Evolutionary conservation across 2,797 vertebrate species (phyloP).

Genomic region (Sebastes iracundus): DNA sequence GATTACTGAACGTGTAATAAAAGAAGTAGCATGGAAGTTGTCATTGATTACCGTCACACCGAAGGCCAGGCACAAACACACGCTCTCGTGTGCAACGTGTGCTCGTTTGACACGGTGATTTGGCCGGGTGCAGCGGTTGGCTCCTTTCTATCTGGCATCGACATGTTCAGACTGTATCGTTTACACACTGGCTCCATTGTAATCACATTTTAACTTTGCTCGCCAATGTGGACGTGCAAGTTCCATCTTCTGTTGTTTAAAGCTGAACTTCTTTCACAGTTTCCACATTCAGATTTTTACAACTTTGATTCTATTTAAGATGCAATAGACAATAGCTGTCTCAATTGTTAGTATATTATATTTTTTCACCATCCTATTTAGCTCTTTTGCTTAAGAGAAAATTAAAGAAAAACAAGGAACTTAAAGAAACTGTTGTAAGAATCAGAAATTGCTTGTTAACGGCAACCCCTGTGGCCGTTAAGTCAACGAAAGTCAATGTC

Average conservation of each 20-base stretch:
- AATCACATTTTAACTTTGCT: not conserved
- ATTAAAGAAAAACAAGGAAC: no score
- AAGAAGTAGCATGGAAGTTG: constrained; percentile 47
- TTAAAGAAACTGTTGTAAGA: no score
- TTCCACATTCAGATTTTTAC: not conserved
- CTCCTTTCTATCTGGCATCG: not conserved
- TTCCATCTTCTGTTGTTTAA: not conserved
- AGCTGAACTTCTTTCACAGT: not conserved
- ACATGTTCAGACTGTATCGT: not conserved
- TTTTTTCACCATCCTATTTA: no score
- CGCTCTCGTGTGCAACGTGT: not conserved
- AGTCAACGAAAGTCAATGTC: no score
- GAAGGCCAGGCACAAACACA: constrained; percentile 27
- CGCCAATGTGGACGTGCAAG: not conserved
- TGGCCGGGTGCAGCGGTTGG: not conserved
- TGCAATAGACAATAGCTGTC: no score
- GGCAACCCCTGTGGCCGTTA: no score
- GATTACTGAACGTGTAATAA: constrained; percentile 52
- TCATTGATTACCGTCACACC: constrained; percentile 54
- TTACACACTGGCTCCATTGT: not conserved
- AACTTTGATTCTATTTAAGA: not conserved
- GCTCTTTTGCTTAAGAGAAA: no score
- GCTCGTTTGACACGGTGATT: not conserved
- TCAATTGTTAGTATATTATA: no score
- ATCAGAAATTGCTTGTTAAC: no score